phyloP scores from a whole-genome alignment of 2,888 invertebrate genomes.

The Pterobdella sp. region DNA sequence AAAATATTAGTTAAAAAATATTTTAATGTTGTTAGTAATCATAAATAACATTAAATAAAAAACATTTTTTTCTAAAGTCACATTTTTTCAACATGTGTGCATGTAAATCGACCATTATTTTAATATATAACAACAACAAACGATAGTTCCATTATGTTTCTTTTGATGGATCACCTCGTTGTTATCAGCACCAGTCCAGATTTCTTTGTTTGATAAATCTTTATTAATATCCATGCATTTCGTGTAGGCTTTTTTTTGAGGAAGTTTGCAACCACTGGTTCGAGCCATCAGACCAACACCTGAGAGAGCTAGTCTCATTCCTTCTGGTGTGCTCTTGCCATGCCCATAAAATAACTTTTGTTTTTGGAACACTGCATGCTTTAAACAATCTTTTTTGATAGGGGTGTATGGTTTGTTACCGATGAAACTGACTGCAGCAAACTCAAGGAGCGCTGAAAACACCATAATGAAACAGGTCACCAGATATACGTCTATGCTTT shows the following conservation, averaged over 20 bases:
- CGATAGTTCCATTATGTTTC: no score
- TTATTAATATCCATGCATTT: background rate
- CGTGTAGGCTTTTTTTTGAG: background rate
- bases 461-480: conserved; percentile 98
- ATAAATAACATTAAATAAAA: no score
- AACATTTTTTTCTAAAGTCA: no score
- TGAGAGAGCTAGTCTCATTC: background rate
- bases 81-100: no score
- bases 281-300: background rate
- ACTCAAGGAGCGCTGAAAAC: conserved; percentile 92
- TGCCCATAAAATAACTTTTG: background rate
- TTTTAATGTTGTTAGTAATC: no score
- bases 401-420: conserved; percentile 47
- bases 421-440: conserved; percentile 95
- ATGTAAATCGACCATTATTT: no score
- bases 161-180: background rate
- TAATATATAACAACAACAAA: no score
- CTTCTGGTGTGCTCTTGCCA: background rate
- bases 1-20: no score
- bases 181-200: background rate
- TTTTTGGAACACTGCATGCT: no score
- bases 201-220: background rate
- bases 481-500: conserved; percentile 80
- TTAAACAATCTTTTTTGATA: no score
- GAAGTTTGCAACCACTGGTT: background rate